Base-by-base conservation (phyloP, 2,113 vertebrate species). In the Chaetodon trifascialis region DNA sequence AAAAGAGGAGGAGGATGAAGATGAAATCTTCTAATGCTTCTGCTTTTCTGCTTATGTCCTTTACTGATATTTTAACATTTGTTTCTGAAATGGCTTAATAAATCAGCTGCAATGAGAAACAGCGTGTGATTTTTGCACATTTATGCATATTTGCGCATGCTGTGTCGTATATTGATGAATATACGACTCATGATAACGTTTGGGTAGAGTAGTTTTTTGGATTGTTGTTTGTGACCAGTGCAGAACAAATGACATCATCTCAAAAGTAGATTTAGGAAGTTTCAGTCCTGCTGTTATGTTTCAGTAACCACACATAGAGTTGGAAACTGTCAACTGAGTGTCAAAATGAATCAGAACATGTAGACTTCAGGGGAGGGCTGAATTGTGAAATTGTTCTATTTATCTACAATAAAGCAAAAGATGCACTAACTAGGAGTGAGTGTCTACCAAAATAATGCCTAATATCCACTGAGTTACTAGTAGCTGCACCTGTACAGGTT, bases 1-100 rank as follows among this genome's bases (percentile, higher is more conserved):
- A 74, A 38, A 63, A 11, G 40, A 67, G 2, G 47, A 68, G 11
- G 34, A 51, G 14, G 60, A 71, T 38, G 59, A 76, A 38, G 83
- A 71, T 6, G 4, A 71, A 21, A 16, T 1, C 1, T 1, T 49
- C 7, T 30, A 12, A 30, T 11, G 21, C 23, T 54, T 52, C 19
- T 54, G 23, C 2, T 15, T 30, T 42, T 47, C 3, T 49, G 8
- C 49, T 38, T 2, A 7, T 56, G 3, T 10, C 1, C 11, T 64
- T 78, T 52, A 25, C 34, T 17, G 5, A 55, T 52, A 54, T 7
- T 44, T 63, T 71, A 42, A 60, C 16, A 40, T 52, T 62, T n/a
- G n/a, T 34, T 62, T 1, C 15, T 55, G 4, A n/a, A 36, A 25
- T 25, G 1, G 2, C 34, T 3, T n/a, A n/a, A 38, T 36, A 73